Conservation (phyloP, 2,113 vertebrate genomes). For the Siphamia tubifer region DNA sequence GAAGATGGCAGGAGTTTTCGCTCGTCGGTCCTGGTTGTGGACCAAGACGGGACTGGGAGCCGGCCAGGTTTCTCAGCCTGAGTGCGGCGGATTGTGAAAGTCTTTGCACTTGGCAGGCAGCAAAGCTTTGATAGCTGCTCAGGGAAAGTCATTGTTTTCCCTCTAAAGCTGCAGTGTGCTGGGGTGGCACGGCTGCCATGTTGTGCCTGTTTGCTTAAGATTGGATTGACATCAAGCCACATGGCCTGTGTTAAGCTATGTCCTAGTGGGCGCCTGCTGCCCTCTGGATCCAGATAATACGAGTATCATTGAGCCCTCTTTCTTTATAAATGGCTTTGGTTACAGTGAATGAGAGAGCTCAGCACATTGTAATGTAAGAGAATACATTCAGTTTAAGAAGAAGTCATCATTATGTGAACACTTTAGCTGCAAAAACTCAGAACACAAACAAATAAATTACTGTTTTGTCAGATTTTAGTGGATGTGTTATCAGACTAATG, state of each 20-base stretch:
- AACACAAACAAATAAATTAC: too few relatives aligned
- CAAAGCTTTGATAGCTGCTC: constrained; percentile 51
- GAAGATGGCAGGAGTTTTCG: constrained; percentile 1
- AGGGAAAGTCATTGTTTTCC: constrained; percentile 66
- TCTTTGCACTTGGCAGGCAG: constrained; percentile 61
- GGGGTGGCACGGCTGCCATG: constrained; percentile 26
- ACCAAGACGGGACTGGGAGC: constrained; percentile 9
- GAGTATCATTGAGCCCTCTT: not conserved
- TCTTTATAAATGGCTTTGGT: not conserved
- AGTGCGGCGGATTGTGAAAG: constrained; percentile 32
- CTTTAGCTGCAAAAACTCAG: too few relatives aligned
- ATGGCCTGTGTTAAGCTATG: constrained; percentile 38
- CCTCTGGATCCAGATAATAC: not conserved
- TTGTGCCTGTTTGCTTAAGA: constrained; percentile 71
- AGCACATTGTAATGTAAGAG: too few relatives aligned
- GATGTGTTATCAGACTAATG: too few relatives aligned
- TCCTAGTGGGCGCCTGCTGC: constrained; percentile 4
- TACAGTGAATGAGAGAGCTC: too few relatives aligned
- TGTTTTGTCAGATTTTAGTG: too few relatives aligned
- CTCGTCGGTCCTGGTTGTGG: not conserved
- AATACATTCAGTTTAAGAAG: too few relatives aligned
- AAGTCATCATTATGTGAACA: too few relatives aligned
- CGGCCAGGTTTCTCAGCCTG: not conserved
- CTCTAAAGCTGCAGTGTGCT: constrained; percentile 57
- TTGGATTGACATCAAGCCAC: constrained; percentile 61